phyloP scores from a whole-genome alignment of 1,140 invertebrate genomes.

The Hyles vespertilio region DNA sequence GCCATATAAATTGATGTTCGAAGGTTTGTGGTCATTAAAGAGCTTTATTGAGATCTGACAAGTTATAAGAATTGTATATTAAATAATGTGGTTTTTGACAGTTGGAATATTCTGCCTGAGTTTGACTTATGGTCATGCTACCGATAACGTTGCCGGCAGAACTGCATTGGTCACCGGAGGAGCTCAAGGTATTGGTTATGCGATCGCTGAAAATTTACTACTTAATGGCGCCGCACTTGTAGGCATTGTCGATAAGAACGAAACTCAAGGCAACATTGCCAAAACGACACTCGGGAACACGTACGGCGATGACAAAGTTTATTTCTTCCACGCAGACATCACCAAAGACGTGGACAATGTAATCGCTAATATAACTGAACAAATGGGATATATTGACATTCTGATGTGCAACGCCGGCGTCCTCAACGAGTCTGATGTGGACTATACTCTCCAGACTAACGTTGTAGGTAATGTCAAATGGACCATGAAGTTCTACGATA shows the following conservation, averaged over 20 bases:
- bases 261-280: neutral
- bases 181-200: conserved; percentile 33
- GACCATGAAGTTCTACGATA: neutral
- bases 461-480: neutral
- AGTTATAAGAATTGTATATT: too few species aligned
- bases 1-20: too few species aligned
- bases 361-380: too few species aligned
- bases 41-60: too few species aligned
- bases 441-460: too few species aligned
- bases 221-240: conserved; percentile 33
- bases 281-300: neutral
- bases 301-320: neutral
- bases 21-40: too few species aligned
- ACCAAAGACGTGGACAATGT: conserved; percentile 6
- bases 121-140: too few species aligned
- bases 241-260: conserved; percentile 57
- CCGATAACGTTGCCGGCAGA: conserved; percentile 26
- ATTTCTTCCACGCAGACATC: conserved; percentile 4
- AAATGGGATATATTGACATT: too few species aligned
- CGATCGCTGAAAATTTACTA: conserved; percentile 39
- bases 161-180: conserved; percentile 36
- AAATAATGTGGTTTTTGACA: too few species aligned
- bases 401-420: too few species aligned
- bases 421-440: too few species aligned
- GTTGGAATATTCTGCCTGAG: too few species aligned